Base-by-base conservation (phyloP, 2,888 invertebrate species). In the Hoplodrina blanda region DNA sequence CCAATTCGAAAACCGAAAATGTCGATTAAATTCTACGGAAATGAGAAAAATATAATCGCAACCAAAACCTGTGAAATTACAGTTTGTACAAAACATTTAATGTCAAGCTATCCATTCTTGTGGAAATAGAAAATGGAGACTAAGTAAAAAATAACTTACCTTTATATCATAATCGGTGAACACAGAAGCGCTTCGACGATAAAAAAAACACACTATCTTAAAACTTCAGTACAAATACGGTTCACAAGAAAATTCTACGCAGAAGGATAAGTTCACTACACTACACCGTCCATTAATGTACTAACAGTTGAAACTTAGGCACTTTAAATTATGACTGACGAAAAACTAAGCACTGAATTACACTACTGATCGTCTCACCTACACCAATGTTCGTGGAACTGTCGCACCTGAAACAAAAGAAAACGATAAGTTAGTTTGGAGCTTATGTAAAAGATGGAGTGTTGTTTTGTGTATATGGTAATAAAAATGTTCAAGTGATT, bases 151-250 rank as follows among this genome's bases (percentile, higher is more conserved):
- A 67, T 63, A 69, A 79, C 93, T 90, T 88, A 95, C 95, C 95
- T 95, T 93, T 91, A 95, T 89, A 91, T 88, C 94, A 94, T 94
- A 85, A 84, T 91, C 85, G 91, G 85, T 77, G 87, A 88, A 88
- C 85, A 82, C 85, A 75, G 76, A 87, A 89, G 87, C 89, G 83
- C 87, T 72, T 79, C 76, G 85, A 85, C 82, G 80, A 86, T 82
- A 86, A 87, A 84, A 88, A 86, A 88, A 84, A 88, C 84, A 66
- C 85, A 83, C 88, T 85, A 76, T 84, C 81, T 87, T 87, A 86
- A 70, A 85, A 84, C 71, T 86, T 85, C 76, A 65, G 75, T 76
- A 76, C 70, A 52, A 81, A 82, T 86, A 83, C 78, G 74, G 77
- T 78, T 81, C 87, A 84, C 85, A 74, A 87, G 78, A 82, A 76